Evolutionary conservation across 2,888 invertebrate species (phyloP), one percentile per base, ranked within the genome.

Genomic region (Pantelozetes paolii): DNA sequence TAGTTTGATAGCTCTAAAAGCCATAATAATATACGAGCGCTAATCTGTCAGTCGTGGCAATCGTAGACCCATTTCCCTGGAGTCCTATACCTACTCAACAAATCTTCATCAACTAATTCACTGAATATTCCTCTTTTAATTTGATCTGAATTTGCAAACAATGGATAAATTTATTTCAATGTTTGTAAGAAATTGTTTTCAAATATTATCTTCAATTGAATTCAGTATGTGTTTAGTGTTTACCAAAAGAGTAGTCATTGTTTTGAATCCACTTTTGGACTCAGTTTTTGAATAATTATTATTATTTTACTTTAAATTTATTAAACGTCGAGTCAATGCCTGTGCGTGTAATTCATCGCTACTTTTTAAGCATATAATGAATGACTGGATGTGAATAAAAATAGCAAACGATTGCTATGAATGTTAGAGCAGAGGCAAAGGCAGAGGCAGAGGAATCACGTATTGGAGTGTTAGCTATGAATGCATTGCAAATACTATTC

Each of bases 11-110:
- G 69, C 69, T 69, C 36, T 69, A 69, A 69, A 69, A 69, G 69
- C 42, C 42, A 23, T 69, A 40, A 45, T 69, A 69, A 40, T 28
- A 42, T 23, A 36, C 26, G 67, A 20, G 69, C 69, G 69, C 69
- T 69, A 69, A 69, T 69, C 42, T 69, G 69, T 69, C 45, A 69
- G 69, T 69, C 69, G 69, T 42, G 45, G 69, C 69, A n/a, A n/a
- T n/a, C n/a, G n/a, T n/a, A n/a, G n/a, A n/a, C n/a, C 45, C 69
- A 69, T 69, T 69, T 67, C 69, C 69, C 69, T 15, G 18, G 69
- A n/a, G 69, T 69, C 42, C 69, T 69, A 69, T 69, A 69, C 69
- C 69, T 64, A 32, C 30, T 69, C 69, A 69, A 26, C 45, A 18
- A n/a, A 45, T 69, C 69, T 69, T 42, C 69, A 69, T 45, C 26